phyloP scores from a whole-genome alignment of 2,888 invertebrate species.

The Pyralis farinalis region DNA sequence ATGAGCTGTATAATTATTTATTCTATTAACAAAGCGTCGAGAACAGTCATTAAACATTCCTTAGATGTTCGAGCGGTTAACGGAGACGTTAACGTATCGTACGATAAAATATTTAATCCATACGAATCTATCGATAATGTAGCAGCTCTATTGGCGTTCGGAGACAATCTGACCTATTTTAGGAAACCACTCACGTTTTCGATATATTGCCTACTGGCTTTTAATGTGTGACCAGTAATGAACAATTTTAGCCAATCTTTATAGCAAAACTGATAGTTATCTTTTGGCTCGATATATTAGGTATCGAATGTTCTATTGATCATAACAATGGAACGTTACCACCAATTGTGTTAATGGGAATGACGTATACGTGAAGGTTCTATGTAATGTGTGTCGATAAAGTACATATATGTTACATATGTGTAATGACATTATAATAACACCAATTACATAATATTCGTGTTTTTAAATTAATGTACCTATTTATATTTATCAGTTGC shows the following conservation, averaged over 20 bases:
- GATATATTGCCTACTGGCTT: conserved; percentile 36
- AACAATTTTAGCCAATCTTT: conserved; percentile 28
- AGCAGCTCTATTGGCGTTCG: conserved; percentile 1
- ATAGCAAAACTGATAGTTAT: conserved; percentile 13
- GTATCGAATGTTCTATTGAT: conserved; percentile 5
- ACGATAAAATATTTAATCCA: not conserved
- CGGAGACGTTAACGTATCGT: not conserved
- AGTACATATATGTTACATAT: no score
- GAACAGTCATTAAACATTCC: conserved; percentile 11
- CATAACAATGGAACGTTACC: not conserved
- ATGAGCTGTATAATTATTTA: conserved; percentile 3
- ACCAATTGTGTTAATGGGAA: not conserved
- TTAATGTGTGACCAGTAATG: conserved; percentile 46
- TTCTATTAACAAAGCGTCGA: conserved; percentile 1
- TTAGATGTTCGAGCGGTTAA: conserved; percentile 8
- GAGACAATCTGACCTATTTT: conserved; percentile 17
- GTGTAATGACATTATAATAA: no score
- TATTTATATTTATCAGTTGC: no score
- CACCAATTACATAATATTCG: no score
- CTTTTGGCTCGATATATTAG: conserved; percentile 12
- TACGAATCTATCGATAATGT: not conserved
- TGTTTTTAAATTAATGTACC: no score
- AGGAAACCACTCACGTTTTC: conserved; percentile 41
- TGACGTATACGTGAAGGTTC: no score
- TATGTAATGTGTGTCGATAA: no score